These are phyloP conservation scores for Triplophysa yarkandensis DNA, from an alignment of 2,797 vertebrate genomes.

Conservation along the genomic window DNA sequence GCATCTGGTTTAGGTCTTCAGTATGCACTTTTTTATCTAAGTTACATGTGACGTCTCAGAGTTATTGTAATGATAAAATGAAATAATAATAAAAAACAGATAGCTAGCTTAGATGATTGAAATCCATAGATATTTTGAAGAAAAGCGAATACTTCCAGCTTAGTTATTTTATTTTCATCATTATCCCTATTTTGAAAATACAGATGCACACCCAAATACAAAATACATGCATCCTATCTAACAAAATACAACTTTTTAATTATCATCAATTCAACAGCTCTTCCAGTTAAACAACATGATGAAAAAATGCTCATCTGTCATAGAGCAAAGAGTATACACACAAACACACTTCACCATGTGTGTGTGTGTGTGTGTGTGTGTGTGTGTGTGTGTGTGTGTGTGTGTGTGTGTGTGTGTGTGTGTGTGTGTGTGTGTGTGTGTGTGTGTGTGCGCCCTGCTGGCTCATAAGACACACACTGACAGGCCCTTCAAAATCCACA, in stretches of 20 bases:
- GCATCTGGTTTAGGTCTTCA: no score
- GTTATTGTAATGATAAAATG: no score
- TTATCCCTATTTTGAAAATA: no score
- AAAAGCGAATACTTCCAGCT: no score
- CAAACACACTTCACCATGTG: not conserved
- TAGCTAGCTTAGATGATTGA: no score
- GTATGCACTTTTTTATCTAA: no score
- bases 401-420: not conserved
- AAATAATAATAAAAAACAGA: no score
- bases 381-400: not conserved
- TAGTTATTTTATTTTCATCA: no score
- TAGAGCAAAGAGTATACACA: not conserved
- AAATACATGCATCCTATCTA: not conserved
- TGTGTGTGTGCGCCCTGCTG: not conserved
- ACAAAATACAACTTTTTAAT: not conserved
- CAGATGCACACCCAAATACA: not conserved
- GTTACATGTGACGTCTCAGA: no score
- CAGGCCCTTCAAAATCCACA: not conserved
- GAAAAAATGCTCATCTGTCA: not conserved
- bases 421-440: not conserved
- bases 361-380: not conserved
- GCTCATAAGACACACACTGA: not conserved
- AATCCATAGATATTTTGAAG: no score
- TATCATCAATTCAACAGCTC: not conserved
- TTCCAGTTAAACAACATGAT: not conserved